These are phyloP conservation scores for Bombus soroeensis DNA, from an alignment of 1,140 invertebrate species.

Conservation along the genomic window DNA sequence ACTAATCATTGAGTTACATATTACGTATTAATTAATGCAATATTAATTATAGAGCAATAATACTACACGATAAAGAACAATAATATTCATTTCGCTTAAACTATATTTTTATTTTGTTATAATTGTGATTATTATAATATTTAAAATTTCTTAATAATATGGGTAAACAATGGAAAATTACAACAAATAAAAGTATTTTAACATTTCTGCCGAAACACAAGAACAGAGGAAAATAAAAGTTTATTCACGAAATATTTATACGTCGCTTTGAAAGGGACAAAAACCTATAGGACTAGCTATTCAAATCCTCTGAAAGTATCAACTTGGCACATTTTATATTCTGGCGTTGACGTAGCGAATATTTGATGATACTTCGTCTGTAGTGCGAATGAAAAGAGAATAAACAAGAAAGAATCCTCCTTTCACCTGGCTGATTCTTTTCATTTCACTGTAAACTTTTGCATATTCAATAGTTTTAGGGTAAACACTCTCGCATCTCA, in stretches of 20 bases:
- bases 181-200: background rate
- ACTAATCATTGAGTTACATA: background rate
- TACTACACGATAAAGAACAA: background rate
- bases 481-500: background rate
- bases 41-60: background rate
- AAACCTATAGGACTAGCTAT: constrained; percentile 11
- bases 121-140: background rate
- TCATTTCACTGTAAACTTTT: background rate
- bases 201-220: background rate
- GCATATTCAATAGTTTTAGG: background rate
- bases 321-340: constrained; percentile 31
- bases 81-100: background rate
- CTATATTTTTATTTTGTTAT: too few relatives aligned
- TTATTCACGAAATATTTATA: constrained; percentile 3
- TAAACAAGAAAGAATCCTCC: background rate
- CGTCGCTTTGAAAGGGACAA: background rate
- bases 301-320: constrained; percentile 14
- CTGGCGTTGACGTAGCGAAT: constrained; percentile 34
- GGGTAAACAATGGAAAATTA: too few relatives aligned
- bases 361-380: constrained; percentile 32
- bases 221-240: background rate
- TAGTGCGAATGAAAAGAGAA: constrained; percentile 21
- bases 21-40: background rate
- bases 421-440: background rate
- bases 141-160: background rate